Evolutionary conservation across 2,797 vertebrate species (phyloP).

Genomic region (Peromyscus melanophrys): DNA sequence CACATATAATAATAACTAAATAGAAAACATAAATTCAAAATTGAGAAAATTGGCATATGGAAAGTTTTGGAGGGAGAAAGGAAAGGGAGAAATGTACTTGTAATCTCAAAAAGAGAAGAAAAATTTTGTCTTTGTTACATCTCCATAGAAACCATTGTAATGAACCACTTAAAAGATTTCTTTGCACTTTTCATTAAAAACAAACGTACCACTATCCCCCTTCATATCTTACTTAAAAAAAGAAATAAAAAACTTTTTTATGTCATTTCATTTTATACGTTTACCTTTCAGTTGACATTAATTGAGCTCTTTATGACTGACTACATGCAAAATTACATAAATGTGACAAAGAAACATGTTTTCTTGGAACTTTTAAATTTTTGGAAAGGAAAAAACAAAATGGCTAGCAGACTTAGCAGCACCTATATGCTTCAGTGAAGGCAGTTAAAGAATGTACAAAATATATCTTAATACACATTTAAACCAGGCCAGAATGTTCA

Average conservation of each 20-base stretch:
- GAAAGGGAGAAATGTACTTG: background rate
- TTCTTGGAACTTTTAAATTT: background rate
- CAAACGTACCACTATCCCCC: background rate
- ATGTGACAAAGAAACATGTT: background rate
- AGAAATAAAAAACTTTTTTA: background rate
- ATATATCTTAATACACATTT: background rate
- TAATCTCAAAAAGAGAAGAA: background rate
- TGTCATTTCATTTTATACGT: background rate
- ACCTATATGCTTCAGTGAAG: background rate
- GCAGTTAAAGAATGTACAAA: background rate
- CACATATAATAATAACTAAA: background rate
- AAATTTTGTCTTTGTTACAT: background rate
- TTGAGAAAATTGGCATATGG: too few relatives aligned
- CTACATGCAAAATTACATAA: background rate
- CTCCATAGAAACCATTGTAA: background rate
- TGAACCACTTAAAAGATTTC: background rate
- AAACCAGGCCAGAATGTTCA: background rate
- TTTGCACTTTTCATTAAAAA: background rate
- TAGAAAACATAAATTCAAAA: background rate
- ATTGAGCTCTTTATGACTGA: background rate
- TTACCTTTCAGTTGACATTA: slow-evolving; percentile 9
- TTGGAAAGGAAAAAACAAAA: background rate
- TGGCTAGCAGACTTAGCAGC: background rate
- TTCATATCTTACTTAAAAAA: background rate
- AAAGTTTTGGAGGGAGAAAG: background rate